Base-by-base conservation (phyloP, 2,888 invertebrate genomes). In the Ectobius pallidus region DNA sequence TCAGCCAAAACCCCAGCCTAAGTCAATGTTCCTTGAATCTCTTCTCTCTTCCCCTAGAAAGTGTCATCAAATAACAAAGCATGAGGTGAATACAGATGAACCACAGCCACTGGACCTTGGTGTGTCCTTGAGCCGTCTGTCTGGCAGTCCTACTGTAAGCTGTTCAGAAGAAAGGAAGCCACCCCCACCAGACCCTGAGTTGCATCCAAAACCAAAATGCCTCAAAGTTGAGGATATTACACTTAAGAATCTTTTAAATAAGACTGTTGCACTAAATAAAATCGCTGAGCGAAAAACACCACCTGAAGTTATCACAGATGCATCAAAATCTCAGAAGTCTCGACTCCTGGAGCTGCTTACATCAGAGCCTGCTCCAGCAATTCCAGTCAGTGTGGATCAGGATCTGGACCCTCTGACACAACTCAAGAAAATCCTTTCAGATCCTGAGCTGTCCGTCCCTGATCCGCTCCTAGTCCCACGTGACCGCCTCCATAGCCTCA, bases 381-480 rank as follows among this genome's bases (percentile, higher is more conserved):
- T 72, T 34, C 65, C 73, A 49, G 20, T 52, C 1, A 52, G 69
- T n/a, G 34, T 68, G 25, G 55, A 72, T 63, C 71, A 73, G 49
- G 77, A 70, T 76, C 75, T 75, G 11, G 82, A 83, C 71, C 91
- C 94, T 0, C 80, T 92, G 6, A 89, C 89, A 73, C 94, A 94
- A 80, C 84, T 94, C 9, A 89, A 90, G 77, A 86, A 89, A 79
- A 84, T 94, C 27, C 86, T 91, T 74, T 85, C 86, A 63, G 90
- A 89, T 78, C 85, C 89, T 7, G 88, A 89, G 76, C 87, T 91
- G 79, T 88, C 90, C 80, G 88, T 94, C 80, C 94, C 94, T 52
- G 93, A 94, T 85, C 94, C 94, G 11, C 85, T 94, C 78, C 82
- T 94, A 74, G 90, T 94, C 75, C 94, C 94, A 68, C 91, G 92